Evolutionary conservation across 2,797 vertebrate species (phyloP), one percentile per base, ranked within the genome.

Genomic region (Pipistrellus kuhlii): DNA sequence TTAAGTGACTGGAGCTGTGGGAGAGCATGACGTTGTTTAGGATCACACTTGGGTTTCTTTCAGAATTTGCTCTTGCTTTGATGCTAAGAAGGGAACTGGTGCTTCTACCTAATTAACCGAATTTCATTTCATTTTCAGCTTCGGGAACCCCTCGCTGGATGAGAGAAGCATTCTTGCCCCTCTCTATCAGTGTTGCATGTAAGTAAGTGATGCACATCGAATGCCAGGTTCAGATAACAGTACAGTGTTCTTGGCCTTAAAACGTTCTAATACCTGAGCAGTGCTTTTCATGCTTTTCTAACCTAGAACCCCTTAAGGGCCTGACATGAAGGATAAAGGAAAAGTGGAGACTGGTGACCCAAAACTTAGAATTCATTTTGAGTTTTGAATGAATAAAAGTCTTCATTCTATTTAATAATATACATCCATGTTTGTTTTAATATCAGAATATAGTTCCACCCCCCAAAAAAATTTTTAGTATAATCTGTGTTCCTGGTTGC

Each of bases 171-270:
- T 99, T 96, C 98, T 99, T 14, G 99, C 99, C 62, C 99, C 99
- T 23, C 99, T 99, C 83, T 99, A 99, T 96, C 99, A 99, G 98
- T 99, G 99, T 94, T 99, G 99, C 99, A 99, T 99, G 99, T 99
- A 98, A 99, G 99, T 99, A 98, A 99, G 99, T 99, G 95, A 88
- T 71, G 11, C 9, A 12, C 32, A 8, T 51, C 51, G 20, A 0
- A 11, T 11, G 18, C 59, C 14, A 27, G 93, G 55, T n/a, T 73
- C 38, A 25, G 15, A 1, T 18, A 18, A n/a, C 30, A 17, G 53
- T 8, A 6, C 3, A 0, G 1, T 68, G n/a, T 72, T 59, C 72
- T 55, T 44, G 62, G 41, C 84, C 77, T 32, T 69, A 32, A 69
- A 6, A 7, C 17, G 68, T 86, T n/a, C 88, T 68, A 46, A 7